Evolutionary conservation across 1,140 invertebrate genomes (phyloP).

Genomic region (Ganaspis sp.): DNA sequence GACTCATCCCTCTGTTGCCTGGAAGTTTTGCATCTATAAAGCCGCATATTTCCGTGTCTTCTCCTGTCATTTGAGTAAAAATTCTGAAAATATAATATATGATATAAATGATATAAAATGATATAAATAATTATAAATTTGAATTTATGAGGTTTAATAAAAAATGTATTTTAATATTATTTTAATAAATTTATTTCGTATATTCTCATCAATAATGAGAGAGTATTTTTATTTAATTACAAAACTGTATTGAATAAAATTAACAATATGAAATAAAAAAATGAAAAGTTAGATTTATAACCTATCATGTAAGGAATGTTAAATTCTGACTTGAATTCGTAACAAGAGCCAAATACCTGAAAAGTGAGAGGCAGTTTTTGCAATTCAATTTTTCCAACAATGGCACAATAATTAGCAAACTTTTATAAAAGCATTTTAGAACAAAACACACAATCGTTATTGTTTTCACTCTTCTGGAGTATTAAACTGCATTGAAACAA

Average conservation of each 20-base stretch:
- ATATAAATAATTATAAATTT: too few species aligned
- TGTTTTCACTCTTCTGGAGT: background rate
- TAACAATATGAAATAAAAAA: too few species aligned
- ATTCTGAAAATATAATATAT: background rate
- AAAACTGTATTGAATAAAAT: too few species aligned
- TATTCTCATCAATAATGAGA: too few species aligned
- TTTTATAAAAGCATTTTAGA: background rate
- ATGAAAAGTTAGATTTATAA: too few species aligned
- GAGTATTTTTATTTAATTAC: too few species aligned
- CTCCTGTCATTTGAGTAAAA: constrained; percentile 53
- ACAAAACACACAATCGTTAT: background rate
- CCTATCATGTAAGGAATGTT: too few species aligned
- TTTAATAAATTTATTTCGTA: background rate
- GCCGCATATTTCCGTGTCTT: constrained; percentile 63
- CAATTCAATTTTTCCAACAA: too few species aligned
- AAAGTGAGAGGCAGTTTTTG: background rate
- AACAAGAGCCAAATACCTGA: background rate
- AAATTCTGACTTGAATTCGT: too few species aligned
- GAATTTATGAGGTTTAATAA: too few species aligned
- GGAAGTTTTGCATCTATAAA: constrained; percentile 66
- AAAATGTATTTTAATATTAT: too few species aligned
- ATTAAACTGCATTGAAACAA: background rate
- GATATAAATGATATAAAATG: too few species aligned
- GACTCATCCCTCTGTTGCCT: constrained; percentile 52
- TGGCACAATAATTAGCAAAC: background rate